These are phyloP conservation scores for Spheniscus humboldti DNA, from an alignment of 2,797 vertebrate genomes.

Conservation along the genomic window DNA sequence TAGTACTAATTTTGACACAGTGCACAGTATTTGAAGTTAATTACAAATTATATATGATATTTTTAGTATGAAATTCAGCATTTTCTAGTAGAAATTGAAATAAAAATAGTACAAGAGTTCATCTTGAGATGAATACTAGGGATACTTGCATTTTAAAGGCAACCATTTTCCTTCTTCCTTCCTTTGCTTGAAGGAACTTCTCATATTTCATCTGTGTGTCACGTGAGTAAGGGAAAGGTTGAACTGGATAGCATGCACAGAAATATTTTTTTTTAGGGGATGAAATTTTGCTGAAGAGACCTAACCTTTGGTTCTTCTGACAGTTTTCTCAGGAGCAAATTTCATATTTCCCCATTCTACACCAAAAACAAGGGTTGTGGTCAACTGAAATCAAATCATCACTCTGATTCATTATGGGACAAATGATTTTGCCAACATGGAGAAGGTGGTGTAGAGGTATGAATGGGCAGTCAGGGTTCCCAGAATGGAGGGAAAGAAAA, in stretches of 20 bases:
- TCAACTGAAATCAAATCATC: background rate
- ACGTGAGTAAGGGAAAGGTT: background rate
- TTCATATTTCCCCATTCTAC: background rate
- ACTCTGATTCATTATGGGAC: background rate
- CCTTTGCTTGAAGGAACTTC: background rate
- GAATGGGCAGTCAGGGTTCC: background rate
- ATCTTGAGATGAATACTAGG: background rate
- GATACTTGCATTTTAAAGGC: background rate
- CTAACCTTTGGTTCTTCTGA: background rate
- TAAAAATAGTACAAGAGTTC: background rate
- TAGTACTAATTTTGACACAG: background rate
- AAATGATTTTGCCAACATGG: background rate
- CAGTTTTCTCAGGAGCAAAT: background rate
- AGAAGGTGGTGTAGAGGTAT: background rate
- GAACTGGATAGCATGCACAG: background rate
- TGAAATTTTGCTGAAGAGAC: background rate
- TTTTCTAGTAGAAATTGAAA: background rate
- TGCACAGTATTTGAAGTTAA: background rate
- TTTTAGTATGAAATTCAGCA: background rate
- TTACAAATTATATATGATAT: background rate
- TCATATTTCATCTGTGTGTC: background rate
- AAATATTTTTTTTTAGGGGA: background rate
- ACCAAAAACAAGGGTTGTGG: background rate
- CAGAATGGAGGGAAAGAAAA: background rate
- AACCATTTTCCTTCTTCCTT: background rate